Conservation (phyloP, 2,888 invertebrate genomes). For the Leptopilina myrica region DNA sequence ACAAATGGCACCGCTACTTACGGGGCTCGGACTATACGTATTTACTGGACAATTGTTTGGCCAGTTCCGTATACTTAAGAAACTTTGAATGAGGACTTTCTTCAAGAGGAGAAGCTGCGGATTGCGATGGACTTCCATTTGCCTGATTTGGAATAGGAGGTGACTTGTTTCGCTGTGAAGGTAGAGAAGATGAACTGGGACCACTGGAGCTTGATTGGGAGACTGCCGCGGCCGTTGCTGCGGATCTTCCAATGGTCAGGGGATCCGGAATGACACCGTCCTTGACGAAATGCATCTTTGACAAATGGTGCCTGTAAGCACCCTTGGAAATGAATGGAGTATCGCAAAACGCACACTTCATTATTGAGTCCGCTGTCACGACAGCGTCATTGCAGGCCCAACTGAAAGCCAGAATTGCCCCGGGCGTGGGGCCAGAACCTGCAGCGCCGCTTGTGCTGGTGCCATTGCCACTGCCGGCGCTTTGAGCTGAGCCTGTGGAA, state of each 20-base stretch:
- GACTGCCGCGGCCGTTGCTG: conserved; percentile 78
- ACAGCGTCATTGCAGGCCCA: conserved; percentile 97
- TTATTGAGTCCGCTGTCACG: conserved; percentile 90
- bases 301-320: conserved; percentile 96
- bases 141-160: conserved; percentile 75
- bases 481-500: conserved; percentile 74
- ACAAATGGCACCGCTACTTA: conserved; percentile 77
- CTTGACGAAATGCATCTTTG: conserved; percentile 96
- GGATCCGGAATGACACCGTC: conserved; percentile 91
- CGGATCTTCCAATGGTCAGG: conserved; percentile 76
- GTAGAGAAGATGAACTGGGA: conserved; percentile 72
- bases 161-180: conserved; percentile 80
- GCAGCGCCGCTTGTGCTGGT: conserved; percentile 66
- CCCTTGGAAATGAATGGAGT: conserved; percentile 98
- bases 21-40: conserved; percentile 86
- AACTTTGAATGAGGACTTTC: conserved; percentile 98
- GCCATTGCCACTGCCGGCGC: conserved; percentile 74
- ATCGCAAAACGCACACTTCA: conserved; percentile 97
- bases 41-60: conserved; percentile 98
- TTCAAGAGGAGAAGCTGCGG: conserved; percentile 79
- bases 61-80: conserved; percentile 98
- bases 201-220: conserved; percentile 76
- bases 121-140: conserved; percentile 77
- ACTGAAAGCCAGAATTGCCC: conserved; percentile 92
- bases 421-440: conserved; percentile 82